Evolutionary conservation across 1,140 invertebrate species (phyloP), one percentile per base, ranked within the genome.

Genomic region (Heliconius hewitsoni): DNA sequence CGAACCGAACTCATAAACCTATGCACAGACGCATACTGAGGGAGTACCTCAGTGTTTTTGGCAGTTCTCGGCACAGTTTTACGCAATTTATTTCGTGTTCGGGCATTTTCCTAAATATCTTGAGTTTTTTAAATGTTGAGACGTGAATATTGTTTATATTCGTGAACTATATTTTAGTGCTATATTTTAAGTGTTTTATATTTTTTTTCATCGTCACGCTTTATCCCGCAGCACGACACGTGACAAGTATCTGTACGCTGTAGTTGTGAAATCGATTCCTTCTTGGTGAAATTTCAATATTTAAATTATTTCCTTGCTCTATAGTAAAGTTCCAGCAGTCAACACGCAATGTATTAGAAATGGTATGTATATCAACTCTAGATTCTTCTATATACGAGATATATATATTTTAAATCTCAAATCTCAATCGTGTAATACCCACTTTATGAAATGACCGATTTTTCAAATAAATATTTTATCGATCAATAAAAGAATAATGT

Each of bases 391-490:
- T 57, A 57, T 57, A 57, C n/a, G n/a, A 8, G 8, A 9, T 34
- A 8, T 23, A n/a, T n/a, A 19, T 74, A 80, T 70, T 77, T 80
- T 80, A 70, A 80, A 74, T 80, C 71, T 70, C 72, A 23, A 57
- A 75, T 73, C 57, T 74, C 75, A 57, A 81, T 81, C 77, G 57
- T 46, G 73, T 77, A 79, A 79, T 75, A 76, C 55, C 46, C 75
- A 57, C n/a, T 57, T n/a, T 57, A 57, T 57, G 8, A 57, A 57
- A 57, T n/a, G 9, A 57, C 8, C 13, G 42, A 57, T 57, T 23
- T 57, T 57, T 23, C 55, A 57, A 57, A 57, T 57, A 57, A 23
- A 57, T 57, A 57, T 73, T 77, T 81, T 78, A 81, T 74, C 46
- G 76, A 73, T 70, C 39, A 60, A 34, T 80, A 80, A 80, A 77